Base-by-base conservation (phyloP, 2,113 vertebrate species). In the Bufo gargarizans region DNA sequence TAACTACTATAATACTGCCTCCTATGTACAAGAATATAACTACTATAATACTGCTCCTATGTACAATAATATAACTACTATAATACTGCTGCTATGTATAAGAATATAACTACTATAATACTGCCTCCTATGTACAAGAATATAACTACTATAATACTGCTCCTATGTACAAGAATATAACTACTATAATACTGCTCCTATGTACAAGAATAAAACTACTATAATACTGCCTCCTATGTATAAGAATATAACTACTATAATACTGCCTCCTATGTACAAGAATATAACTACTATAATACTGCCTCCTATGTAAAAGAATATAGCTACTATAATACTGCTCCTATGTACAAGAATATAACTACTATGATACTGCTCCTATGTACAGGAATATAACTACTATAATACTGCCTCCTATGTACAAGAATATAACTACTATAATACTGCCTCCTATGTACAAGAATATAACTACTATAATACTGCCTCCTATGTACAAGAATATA, bases 11-110 rank as follows among this genome's bases (percentile, higher is more conserved):
- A 76, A 76, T 76, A 76, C 72, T 76, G 72, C 72, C 10, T 5
- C 71, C 45, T 76, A 76, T 76, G 14, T 76, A 76, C 72, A 76
- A 49, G 72, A 76, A 76, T 76, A 76, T 76, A 76, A 49, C 72
- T 76, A 76, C 72, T 76, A 76, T 76, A 76, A 76, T 76, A 76
- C 45, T 76, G 72, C 72, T 49, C 72, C 72, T 76, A 76, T 76
- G 14, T 49, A 76, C 45, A 76, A 47, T 33, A 74, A 76, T 76
- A 76, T 76, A 76, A 76, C 72, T 76, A 76, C 72, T 76, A 76
- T 76, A 76, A 76, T 76, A 76, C 72, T 76, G 72, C 72, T 19
- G 45, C 17, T 76, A 76, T 49, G 14, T 76, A 49, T 45, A 76
- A 49, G 45, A 76, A 76, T 76, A 76, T 76, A 76, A 76, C 72